Evolutionary conservation across 1,140 invertebrate species (phyloP).

Genomic region (Platorchestia sp.): DNA sequence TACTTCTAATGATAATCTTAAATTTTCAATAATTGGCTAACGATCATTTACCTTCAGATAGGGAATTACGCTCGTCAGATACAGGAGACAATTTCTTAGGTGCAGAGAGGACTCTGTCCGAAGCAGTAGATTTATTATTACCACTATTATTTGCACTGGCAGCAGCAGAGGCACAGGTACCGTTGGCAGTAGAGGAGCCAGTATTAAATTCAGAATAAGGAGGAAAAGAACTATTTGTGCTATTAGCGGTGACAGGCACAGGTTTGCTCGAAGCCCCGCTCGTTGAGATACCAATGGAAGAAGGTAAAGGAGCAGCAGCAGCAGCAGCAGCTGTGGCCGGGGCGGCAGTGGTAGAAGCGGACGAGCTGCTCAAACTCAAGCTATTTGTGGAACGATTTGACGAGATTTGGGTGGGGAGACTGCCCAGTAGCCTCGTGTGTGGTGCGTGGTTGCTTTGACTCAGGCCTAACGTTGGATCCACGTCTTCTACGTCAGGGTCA

Average conservation of each 20-base stretch:
- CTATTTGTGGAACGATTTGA: constrained; percentile 16
- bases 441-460: constrained; percentile 43
- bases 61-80: constrained; percentile 29
- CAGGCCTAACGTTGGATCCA: constrained; percentile 13
- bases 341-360: constrained; percentile 9
- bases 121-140: constrained; percentile 5
- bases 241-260: not conserved
- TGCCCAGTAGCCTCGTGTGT: constrained; percentile 11
- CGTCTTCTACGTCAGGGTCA: constrained; percentile 27
- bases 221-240: constrained; percentile 2
- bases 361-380: not conserved
- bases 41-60: constrained; percentile 1
- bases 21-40: not conserved
- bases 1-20: no score
- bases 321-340: not conserved
- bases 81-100: constrained; percentile 14
- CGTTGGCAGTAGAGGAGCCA: not conserved
- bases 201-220: not conserved
- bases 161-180: not conserved
- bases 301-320: not conserved
- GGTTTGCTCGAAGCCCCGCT: not conserved
- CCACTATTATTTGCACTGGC: constrained; percentile 18
- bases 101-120: not conserved
- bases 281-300: not conserved
- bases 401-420: not conserved